Evolutionary conservation across 2,797 vertebrate species (phyloP), one percentile per base, ranked within the genome.

Genomic region (Bucorvus abyssinicus): DNA sequence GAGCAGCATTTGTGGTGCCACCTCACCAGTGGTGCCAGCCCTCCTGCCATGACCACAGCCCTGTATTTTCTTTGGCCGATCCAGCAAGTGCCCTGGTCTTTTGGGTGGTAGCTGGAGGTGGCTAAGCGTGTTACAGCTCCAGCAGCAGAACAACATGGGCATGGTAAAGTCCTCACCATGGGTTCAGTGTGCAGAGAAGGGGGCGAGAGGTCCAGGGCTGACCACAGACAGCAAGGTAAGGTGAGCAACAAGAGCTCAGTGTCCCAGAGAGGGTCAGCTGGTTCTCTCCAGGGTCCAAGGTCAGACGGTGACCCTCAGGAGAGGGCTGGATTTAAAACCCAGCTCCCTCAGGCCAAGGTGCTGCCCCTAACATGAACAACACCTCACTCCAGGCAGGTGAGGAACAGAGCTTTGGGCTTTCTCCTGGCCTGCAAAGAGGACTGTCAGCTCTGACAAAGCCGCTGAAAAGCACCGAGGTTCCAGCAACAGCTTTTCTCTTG

Each of bases 151-250:
- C 15, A 52, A 53, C 6, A 14, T 7, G 12, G 36, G 17, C 36
- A 38, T 0, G 1, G 21, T 34, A 29, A 42, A 83, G 21, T 27
- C 61, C 34, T 55, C 23, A 8, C 30, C 24, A 19, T 0, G 1
- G 24, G 15, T 44, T 80, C 52, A 60, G 32, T 9, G 63, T 34
- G 50, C 45, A 74, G 52, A 69, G 56, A 49, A 84, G 9, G 7
- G 14, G 18, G 11, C 61, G 47, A 57, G 8, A 60, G 20, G 24
- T 19, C 42, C 47, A 53, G 36, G 56, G 36, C 50, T 75, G 45
- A 7, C 52, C 44, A 45, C 68, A 78, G 49, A 36, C 32, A 79
- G 61, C 56, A 34, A 63, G 32, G 44, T 13, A 64, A 74, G 45
- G 27, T 21, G 24, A 64, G 50, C 45, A 79, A 40, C 38, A 42